Evolutionary conservation across 2,888 invertebrate genomes (phyloP), one percentile per base, ranked within the genome.

Genomic region (Rhyacophila evoluta): DNA sequence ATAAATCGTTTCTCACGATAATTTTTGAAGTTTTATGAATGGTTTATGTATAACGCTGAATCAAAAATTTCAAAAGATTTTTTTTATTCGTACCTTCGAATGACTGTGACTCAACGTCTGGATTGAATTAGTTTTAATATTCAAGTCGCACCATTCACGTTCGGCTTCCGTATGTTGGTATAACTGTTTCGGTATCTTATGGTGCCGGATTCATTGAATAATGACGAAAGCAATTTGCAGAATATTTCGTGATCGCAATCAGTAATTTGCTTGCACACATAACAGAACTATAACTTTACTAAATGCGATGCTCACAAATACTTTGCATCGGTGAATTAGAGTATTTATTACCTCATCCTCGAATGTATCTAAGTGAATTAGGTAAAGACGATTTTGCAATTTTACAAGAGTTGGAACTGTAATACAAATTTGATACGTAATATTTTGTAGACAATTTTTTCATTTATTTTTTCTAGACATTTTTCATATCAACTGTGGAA

Each of bases 121-220:
- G 55, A 55, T 55, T 55, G 55, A 55, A 55, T 55, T 41, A 29
- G 41, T 67, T 77, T 77, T 33, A 72, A 33, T 28, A 77, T 77
- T 77, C 77, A 77, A n/a, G 67, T 33, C 77, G 72, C 41, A 29
- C 15, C 41, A 15, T 68, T 72, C 33, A 27, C 72, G 74, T 41
- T 55, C 27, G 39, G 39, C 72, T 77, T 77, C 72, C 77, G 72
- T 77, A 67, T 39, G 39, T 72, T 55, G 41, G 55, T 28, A 36
- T 77, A 77, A 77, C 77, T 77, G 77, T 77, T 73, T 73, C 67
- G 72, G 73, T 36, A 68, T 72, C 73, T 73, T 73, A 73, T 38
- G 72, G 68, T 55, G 29, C 38, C 12, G 28, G 72, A 38, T 33
- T 55, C 33, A 33, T 73, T 73, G 77, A 77, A 77, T 77, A 36